Evolutionary conservation across 1,140 invertebrate species (phyloP).

Genomic region (Tachypleus tridentatus): DNA sequence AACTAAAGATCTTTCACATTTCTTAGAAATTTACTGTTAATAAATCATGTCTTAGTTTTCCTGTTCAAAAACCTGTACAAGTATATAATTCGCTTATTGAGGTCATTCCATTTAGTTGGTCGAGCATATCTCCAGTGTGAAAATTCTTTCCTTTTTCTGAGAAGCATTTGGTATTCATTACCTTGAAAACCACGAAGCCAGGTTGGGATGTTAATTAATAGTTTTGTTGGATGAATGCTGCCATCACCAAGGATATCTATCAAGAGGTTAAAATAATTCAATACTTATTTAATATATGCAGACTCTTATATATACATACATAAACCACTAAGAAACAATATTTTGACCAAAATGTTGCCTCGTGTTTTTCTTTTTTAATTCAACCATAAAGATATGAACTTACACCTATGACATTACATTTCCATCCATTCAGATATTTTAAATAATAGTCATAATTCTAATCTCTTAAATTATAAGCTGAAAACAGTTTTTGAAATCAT

Average conservation of each 20-base stretch:
- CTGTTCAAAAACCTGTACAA: slow-evolving; percentile 62
- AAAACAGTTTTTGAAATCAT: no score
- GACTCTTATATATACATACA: not conserved
- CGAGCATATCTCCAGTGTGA: slow-evolving; percentile 43
- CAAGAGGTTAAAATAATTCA: slow-evolving; percentile 10
- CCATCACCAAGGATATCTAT: slow-evolving; percentile 70
- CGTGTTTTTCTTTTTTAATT: not conserved
- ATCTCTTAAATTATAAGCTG: no score
- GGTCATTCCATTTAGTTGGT: slow-evolving; percentile 60
- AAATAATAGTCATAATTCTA: no score
- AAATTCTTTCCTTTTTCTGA: slow-evolving; percentile 58
- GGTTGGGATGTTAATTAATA: slow-evolving; percentile 66
- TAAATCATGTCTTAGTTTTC: slow-evolving; percentile 18
- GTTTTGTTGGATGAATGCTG: slow-evolving; percentile 60
- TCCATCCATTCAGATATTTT: no score
- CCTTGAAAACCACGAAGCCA: slow-evolving; percentile 80
- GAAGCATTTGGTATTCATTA: slow-evolving; percentile 61
- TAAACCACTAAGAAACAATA: not conserved
- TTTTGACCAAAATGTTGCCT: slow-evolving; percentile 3
- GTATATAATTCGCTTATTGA: slow-evolving; percentile 56
- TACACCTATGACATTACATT: no score
- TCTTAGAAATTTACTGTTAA: no score
- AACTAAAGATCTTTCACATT: no score
- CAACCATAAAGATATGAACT: no score
- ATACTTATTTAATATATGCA: not conserved